These are phyloP conservation scores for Ptycholaimellus sp. DNA, from an alignment of 2,888 invertebrate species.

Conservation along the genomic window DNA sequence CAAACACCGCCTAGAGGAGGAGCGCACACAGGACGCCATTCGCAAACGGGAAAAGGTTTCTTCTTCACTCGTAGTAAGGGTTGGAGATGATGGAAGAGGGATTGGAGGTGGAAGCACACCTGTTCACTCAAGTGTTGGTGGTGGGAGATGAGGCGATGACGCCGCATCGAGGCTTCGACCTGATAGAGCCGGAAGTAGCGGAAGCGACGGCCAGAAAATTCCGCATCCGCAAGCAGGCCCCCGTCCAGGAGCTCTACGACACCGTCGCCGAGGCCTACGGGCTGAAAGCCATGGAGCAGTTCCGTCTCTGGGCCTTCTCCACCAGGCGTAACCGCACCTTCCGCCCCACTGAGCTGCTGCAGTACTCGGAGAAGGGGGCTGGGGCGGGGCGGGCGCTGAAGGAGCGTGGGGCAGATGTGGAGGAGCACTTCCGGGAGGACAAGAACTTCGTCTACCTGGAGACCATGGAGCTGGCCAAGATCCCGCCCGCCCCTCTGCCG, in stretches of 20 bases:
- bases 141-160: constrained; percentile 31
- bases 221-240: constrained; percentile 62
- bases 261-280: constrained; percentile 51
- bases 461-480: background rate
- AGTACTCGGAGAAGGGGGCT: too few species aligned
- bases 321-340: background rate
- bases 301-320: constrained; percentile 15
- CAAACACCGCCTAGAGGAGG: constrained; percentile 61
- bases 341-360: background rate
- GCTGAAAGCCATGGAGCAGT: constrained; percentile 6
- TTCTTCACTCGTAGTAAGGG: too few species aligned
- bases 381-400: too few species aligned
- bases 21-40: too few species aligned
- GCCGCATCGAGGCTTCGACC: constrained; percentile 80
- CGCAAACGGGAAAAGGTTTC: too few species aligned
- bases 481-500: constrained; percentile 7
- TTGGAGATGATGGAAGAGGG: constrained; percentile 71
- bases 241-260: constrained; percentile 58
- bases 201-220: constrained; percentile 37
- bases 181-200: constrained; percentile 63
- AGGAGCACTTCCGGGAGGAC: background rate
- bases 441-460: background rate
- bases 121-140: constrained; percentile 59
- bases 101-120: constrained; percentile 69
- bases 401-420: background rate